Evolutionary conservation across 2,797 vertebrate species (phyloP), one percentile per base, ranked within the genome.

Genomic region (Labeo calbasu): DNA sequence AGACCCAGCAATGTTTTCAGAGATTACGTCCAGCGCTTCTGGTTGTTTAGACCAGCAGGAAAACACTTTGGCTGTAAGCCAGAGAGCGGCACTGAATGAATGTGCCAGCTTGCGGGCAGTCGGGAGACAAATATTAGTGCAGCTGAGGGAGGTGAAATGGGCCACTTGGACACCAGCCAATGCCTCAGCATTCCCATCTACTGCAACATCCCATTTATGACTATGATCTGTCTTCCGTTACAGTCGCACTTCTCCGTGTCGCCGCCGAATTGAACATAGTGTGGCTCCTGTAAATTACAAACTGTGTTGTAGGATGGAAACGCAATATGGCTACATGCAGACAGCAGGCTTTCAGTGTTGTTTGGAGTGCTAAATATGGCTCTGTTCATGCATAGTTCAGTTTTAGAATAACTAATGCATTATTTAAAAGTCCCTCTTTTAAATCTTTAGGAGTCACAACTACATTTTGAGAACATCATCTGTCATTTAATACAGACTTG

Each of bases 161-260:
- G 85, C 69, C 75, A 76, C 86, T 87, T 91, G 85, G 88, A 86
- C 77, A 59, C 65, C 89, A 91, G 90, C 92, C 90, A 90, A 85
- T 82, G 83, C 87, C 88, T 86, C 87, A 76, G 77, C 85, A 78
- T 85, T 91, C 91, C 89, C 85, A 75, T 90, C 90, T 87, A 78
- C 85, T 77, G 73, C 89, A 78, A 86, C 75, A 89, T 86, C 86
- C 84, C 87, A 88, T 91, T 75, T 91, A 63, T 87, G 77, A 80
- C 79, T 80, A 86, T 66, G 48, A 82, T 81, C 87, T 82, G 69
- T 50, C 86, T 69, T 90, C 89, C 90, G 83, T 91, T 92, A 87
- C 81, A 88, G 85, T 87, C 83, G 7, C 23, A 76, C 68, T 65
- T 57, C 51, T 83, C 69, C 81, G 57, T 81, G 66, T 85, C 79